phyloP scores from a whole-genome alignment of 2,888 invertebrate genomes.

The Andrena bicolor region DNA sequence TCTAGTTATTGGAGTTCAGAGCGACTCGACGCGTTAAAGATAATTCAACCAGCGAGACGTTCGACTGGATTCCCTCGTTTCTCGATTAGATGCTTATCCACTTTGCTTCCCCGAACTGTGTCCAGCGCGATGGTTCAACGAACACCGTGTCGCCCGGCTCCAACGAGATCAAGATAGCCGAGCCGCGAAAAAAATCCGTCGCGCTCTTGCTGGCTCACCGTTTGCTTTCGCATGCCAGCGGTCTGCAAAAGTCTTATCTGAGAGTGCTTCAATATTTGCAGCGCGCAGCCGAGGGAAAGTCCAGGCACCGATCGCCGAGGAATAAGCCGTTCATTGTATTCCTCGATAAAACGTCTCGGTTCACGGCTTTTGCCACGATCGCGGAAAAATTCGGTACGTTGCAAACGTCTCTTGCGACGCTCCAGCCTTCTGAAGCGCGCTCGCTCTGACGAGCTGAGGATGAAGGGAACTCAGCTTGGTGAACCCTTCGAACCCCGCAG shows the following conservation, averaged over 20 bases:
- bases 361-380: slow-evolving; percentile 37
- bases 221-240: slow-evolving; percentile 42
- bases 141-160: not conserved
- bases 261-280: slow-evolving; percentile 59
- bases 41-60: not conserved
- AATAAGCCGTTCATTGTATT: slow-evolving; percentile 56
- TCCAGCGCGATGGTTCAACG: slow-evolving; percentile 3
- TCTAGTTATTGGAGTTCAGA: not conserved
- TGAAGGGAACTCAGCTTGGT: too few relatives aligned
- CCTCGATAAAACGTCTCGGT: slow-evolving; percentile 53
- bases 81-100: not conserved
- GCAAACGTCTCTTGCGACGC: not conserved
- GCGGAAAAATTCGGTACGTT: slow-evolving; percentile 44
- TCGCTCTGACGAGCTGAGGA: not conserved
- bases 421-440: not conserved
- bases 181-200: slow-evolving; percentile 28
- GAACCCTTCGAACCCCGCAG: too few relatives aligned
- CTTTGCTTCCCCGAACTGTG: not conserved
- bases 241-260: slow-evolving; percentile 62
- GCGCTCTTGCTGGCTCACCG: slow-evolving; percentile 37
- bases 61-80: not conserved
- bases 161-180: slow-evolving; percentile 16
- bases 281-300: slow-evolving; percentile 36
- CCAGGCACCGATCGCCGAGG: slow-evolving; percentile 32
- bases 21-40: not conserved